Evolutionary conservation across 53 echinoderm and acorn worm genomes (phyloP), one percentile per base, ranked within the genome.

Genomic region (Holothuria leucospilota): DNA sequence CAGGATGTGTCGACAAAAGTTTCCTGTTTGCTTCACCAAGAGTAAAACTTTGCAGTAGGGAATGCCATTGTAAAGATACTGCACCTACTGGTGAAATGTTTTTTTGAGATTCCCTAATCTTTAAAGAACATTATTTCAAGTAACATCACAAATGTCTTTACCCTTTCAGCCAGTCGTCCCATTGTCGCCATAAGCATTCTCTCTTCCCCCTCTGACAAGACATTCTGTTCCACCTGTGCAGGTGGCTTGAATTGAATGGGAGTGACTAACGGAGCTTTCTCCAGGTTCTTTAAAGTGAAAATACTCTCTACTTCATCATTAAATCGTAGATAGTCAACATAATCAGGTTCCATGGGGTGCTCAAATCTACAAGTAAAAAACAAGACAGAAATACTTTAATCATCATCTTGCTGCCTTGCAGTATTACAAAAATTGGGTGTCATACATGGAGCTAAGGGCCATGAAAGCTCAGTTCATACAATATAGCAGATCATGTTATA

Each of bases 271-370:
- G 99, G 99, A 20, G 90, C 90, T 84, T 99, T 99, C 89, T 99
- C 99, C 12, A 99, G 90, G 62, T 95, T 90, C 91, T 99, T 95
- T 53, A 95, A 59, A 51, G 99, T 99, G 73, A 99, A 99, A 72
- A 99, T 94, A 79, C 99, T 94, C 84, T 99, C 99, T 20, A 99
- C 91, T 38, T 92, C 88, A 75, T 99, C 94, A 71, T 87, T 92
- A 87, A 99, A 99, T 8, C 60, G 67, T n/a, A 90, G 80, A 71
- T 95, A 99, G 39, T 95, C 87, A 28, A 94, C 94, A 71, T 94
- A 99, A 71, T 88, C 85, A 63, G 91, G 86, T 26, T 99, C 91
- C 39, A 20, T 27, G 20, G 92, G 99, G 30, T 86, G 95, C 73
- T 95, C 93, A 75, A 87, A 99, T 0, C 99, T 99, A 82, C 9